Percentiles rank a stretch among this genome's conserved stretches.
Evolutionary conservation across 2,797 vertebrate species (phyloP).

Genomic region (Hydrolagus colliei): DNA sequence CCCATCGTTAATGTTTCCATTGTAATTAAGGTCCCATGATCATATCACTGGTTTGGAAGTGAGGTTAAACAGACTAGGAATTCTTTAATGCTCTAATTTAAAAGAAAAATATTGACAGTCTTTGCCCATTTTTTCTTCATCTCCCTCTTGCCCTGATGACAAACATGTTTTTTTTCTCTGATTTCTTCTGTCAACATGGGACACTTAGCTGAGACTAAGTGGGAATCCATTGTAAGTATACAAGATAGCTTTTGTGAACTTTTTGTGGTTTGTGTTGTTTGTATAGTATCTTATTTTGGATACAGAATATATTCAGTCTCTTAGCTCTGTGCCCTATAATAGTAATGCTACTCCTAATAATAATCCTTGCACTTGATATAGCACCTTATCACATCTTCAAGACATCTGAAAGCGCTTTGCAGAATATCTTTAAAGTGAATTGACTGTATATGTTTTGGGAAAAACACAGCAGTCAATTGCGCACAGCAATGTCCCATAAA

Average conservation of each 20-base stretch:
- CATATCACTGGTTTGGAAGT: not conserved
- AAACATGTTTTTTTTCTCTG: not conserved
- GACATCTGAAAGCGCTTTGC: too few relatives aligned
- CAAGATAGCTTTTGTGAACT: not conserved
- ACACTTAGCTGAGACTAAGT: not conserved
- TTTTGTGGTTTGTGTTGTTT: not conserved
- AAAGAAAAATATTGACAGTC: not conserved
- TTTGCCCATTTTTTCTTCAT: not conserved
- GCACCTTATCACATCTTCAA: too few relatives aligned
- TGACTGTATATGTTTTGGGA: too few relatives aligned
- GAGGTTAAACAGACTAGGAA: not conserved
- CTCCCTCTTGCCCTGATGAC: not conserved
- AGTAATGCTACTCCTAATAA: too few relatives aligned
- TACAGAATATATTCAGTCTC: not conserved
- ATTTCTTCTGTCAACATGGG: not conserved
- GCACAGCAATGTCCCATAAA: too few relatives aligned
- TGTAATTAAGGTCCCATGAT: not conserved
- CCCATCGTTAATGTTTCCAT: conserved; percentile 20
- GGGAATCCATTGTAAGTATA: not conserved
- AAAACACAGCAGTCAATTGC: too few relatives aligned
- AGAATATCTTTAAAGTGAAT: too few relatives aligned
- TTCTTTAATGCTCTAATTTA: not conserved
- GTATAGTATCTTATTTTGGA: not conserved
- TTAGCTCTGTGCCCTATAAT: too few relatives aligned
- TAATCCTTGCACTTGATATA: too few relatives aligned